Evolutionary conservation across 2,113 vertebrate species (phyloP).

Genomic region (Nesoenas mayeri): DNA sequence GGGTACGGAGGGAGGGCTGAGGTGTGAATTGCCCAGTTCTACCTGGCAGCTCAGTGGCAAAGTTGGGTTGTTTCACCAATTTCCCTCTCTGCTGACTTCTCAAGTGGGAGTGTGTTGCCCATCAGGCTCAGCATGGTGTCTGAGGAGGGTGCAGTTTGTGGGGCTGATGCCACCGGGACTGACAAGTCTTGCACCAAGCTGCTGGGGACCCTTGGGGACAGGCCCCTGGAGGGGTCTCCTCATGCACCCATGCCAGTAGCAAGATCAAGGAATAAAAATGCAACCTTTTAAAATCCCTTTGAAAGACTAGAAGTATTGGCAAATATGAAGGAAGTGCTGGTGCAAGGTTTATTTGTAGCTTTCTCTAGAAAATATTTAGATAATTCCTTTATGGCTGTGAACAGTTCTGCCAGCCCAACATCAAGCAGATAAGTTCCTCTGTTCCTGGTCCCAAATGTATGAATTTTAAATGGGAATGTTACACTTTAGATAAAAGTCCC

Average conservation of each 20-base stretch:
- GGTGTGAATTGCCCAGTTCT: background rate
- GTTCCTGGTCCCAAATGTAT: background rate
- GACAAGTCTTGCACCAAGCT: background rate
- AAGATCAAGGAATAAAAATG: background rate
- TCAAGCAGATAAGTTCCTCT: background rate
- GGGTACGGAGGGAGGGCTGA: background rate
- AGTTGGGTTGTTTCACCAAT: background rate
- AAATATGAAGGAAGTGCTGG: background rate
- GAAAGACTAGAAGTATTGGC: background rate
- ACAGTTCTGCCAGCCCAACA: background rate
- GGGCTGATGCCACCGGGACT: background rate
- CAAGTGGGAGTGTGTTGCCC: background rate
- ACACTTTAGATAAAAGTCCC: background rate
- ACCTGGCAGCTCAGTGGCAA: fast-evolving
- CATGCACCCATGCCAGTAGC: background rate
- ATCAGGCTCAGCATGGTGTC: fast-evolving
- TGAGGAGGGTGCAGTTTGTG: too few species aligned
- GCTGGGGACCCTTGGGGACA: fast-evolving
- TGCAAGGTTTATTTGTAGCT: background rate
- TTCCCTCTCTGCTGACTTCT: background rate
- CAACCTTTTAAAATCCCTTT: background rate
- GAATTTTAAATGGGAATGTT: background rate
- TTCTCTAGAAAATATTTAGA: background rate
- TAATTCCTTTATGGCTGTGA: background rate
- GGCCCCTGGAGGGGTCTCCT: background rate